phyloP scores from a whole-genome alignment of 2,888 invertebrate species.

The Cylindroiulus punctatus region DNA sequence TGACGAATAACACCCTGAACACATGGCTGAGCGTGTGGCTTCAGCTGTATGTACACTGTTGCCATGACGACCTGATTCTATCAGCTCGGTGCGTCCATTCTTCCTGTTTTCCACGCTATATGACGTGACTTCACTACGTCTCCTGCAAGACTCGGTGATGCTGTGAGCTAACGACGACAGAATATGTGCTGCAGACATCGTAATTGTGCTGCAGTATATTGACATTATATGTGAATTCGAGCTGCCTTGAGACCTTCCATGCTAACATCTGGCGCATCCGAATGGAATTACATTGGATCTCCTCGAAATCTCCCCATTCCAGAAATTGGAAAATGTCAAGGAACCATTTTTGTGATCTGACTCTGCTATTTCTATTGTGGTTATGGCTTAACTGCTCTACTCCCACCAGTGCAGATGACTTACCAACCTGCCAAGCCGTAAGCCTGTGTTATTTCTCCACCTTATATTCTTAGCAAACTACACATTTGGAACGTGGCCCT shows the following conservation, averaged over 20 bases:
- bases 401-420: conserved; percentile 51
- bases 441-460: neutral
- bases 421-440: conserved; percentile 53
- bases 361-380: conserved; percentile 48
- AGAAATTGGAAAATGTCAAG: conserved; percentile 33
- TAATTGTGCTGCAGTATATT: conserved; percentile 13
- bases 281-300: conserved; percentile 13
- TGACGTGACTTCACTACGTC: conserved; percentile 33
- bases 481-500: neutral
- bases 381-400: conserved; percentile 35
- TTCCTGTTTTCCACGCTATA: neutral
- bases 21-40: conserved; percentile 19
- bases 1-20: neutral
- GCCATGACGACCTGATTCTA: conserved; percentile 24
- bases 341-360: conserved; percentile 47
- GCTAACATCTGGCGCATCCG: neutral
- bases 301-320: neutral
- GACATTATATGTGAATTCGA: neutral
- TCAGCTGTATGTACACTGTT: conserved; percentile 45
- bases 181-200: conserved; percentile 37
- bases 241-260: neutral
- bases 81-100: conserved; percentile 30
- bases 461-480: neutral
- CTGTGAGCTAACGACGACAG: conserved; percentile 16
- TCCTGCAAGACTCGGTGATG: conserved; percentile 27